phyloP scores from a whole-genome alignment of 2,797 vertebrate species.

The Scyliorhinus canicula region DNA sequence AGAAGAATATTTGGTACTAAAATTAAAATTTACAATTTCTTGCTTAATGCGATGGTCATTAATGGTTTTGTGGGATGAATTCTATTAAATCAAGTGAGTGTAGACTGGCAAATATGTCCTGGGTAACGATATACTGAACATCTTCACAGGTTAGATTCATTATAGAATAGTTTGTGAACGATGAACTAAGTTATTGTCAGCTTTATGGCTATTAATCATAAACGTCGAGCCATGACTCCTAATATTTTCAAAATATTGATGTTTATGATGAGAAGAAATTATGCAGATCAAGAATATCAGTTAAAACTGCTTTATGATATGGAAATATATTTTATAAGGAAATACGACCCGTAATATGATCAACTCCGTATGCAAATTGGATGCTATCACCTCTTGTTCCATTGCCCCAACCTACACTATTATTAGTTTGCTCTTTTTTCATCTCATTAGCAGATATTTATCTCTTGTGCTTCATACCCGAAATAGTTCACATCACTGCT shows the following conservation, averaged over 20 bases:
- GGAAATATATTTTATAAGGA: background rate
- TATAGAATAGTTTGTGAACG: background rate
- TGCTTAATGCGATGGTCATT: background rate
- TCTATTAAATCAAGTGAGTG: background rate
- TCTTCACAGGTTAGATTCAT: background rate
- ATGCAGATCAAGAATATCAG: background rate
- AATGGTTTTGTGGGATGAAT: background rate
- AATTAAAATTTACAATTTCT: conserved; percentile 14
- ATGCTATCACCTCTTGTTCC: background rate
- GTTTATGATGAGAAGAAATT: background rate
- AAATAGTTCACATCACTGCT: background rate
- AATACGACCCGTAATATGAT: background rate
- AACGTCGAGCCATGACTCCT: background rate
- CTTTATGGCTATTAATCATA: background rate
- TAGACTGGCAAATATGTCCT: background rate
- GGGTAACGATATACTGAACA: background rate
- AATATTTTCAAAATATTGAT: background rate
- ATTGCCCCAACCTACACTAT: background rate
- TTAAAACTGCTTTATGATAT: background rate
- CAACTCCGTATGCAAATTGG: background rate
- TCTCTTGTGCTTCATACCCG: background rate
- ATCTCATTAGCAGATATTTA: background rate
- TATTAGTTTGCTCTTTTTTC: background rate
- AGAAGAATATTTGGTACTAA: background rate
- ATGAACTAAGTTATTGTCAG: background rate